Base-by-base conservation (phyloP, 2,888 invertebrate genomes). In the Therioaphis trifolii region DNA sequence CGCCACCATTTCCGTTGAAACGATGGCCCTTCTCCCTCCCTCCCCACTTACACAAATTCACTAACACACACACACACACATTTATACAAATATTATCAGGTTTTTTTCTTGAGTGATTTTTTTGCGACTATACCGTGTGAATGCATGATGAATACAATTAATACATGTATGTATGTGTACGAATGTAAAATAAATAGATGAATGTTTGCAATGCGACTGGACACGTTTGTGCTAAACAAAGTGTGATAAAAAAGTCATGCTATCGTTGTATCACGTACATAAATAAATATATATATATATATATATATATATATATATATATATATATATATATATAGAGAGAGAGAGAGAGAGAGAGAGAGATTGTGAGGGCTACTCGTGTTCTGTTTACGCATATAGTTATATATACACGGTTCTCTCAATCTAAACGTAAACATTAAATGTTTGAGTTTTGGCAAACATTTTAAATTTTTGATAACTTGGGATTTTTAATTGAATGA, bases 41-140 rank as follows among this genome's bases (percentile, higher is more conserved):
- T 58, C 1, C 58, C 21, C 24, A 21, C 12, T 21, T 58, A 12
- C 12, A n/a, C 58, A 11, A n/a, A n/a, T 55, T 18, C 18, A n/a
- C 55, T 18, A 18, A 21, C 52, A n/a, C n/a, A 7, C 7, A 35
- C 7, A 35, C 35, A 7, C 35, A 11, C 58, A 21, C 29, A 40
- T 72, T 40, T 58, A 24, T 24, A 12, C 24, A 58, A 27, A 58
- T 58, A 43, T 43, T 52, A 72, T 72, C 24, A 18, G 27, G 12
- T 72, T 52, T 58, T 58, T 2, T 52, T 52, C 5, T 52, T 52
- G 18, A 21, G 7, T 58, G 35, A 35, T 58, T 75, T 58, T 75
- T 75, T 75, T 4, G 18, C 43, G 2, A 27, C 24, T 29, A n/a
- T n/a, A 9, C 52, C 52, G 15, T 29, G 24, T 18, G 40, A 75